Percentiles rank a stretch among this genome's conserved stretches.
phyloP scores from a whole-genome alignment of 2,888 invertebrate genomes.

The Automeris io region DNA sequence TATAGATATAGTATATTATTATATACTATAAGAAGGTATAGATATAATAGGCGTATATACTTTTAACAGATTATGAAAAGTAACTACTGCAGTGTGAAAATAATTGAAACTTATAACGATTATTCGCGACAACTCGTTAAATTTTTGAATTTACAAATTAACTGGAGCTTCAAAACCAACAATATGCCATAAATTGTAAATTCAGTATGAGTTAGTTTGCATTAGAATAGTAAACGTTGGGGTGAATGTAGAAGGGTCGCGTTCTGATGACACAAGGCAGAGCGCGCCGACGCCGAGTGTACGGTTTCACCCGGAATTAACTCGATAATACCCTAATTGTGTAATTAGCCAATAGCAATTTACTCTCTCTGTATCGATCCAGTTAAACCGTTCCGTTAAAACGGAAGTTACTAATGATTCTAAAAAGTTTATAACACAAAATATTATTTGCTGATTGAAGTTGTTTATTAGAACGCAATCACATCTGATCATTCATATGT shows the following conservation, averaged over 20 bases:
- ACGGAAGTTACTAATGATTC: too few relatives aligned
- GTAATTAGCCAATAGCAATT: conserved; percentile 43
- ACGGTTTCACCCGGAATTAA: conserved; percentile 68
- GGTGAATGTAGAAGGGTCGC: conserved; percentile 19
- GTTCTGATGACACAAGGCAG: conserved; percentile 17
- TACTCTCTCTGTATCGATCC: conserved; percentile 47
- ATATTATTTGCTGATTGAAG: too few relatives aligned
- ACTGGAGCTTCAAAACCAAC: conserved; percentile 35
- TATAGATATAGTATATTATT: too few relatives aligned
- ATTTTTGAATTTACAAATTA: conserved; percentile 19
- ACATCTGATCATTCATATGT: too few relatives aligned
- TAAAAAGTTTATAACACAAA: too few relatives aligned
- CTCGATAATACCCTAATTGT: conserved; percentile 71
- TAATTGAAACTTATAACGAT: neutral
- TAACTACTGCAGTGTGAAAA: too few relatives aligned
- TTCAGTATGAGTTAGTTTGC: conserved; percentile 51
- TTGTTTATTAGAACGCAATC: too few relatives aligned
- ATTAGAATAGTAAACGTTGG: conserved; percentile 48
- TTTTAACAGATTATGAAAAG: too few relatives aligned
- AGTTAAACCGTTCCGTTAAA: conserved; percentile 24
- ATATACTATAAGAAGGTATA: too few relatives aligned
- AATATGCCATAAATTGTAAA: conserved; percentile 55
- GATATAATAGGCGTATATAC: too few relatives aligned
- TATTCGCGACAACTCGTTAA: conserved; percentile 1
- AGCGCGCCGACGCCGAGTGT: conserved; percentile 29